A percentile compares a stretch with the other conserved stretches of the same genome.
phyloP scores from a whole-genome alignment of 1,140 invertebrate species.

The Sinella curviseta region DNA sequence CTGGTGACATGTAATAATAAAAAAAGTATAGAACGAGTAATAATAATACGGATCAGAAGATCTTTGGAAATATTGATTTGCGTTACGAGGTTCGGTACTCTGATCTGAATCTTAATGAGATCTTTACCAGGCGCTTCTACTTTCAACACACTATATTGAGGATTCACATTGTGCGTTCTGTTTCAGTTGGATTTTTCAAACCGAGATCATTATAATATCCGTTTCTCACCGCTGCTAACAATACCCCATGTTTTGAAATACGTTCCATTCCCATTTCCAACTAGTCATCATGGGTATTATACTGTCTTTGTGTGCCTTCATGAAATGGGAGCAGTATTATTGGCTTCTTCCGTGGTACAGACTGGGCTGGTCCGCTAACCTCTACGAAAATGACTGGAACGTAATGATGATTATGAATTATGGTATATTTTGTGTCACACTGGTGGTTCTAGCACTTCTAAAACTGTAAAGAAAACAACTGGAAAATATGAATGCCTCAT shows the following conservation, averaged over 20 bases:
- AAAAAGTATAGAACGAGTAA: not conserved
- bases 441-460: no score
- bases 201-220: no score
- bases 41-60: no score
- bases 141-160: no score
- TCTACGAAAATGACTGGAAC: not conserved
- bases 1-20: constrained; percentile 9
- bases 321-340: not conserved
- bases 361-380: not conserved
- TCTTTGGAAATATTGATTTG: constrained; percentile 6
- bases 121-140: not conserved
- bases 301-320: not conserved
- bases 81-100: not conserved
- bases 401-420: not conserved
- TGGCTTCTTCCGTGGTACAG: not conserved
- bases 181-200: no score
- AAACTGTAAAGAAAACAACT: no score
- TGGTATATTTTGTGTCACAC: not conserved
- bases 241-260: no score
- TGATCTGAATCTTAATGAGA: constrained; percentile 21
- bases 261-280: no score
- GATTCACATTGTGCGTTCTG: no score
- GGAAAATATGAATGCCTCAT: no score
- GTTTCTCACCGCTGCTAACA: no score
- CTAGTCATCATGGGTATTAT: not conserved